Percentiles rank a stretch among this genome's conserved stretches.
Conservation (phyloP, 2,888 invertebrate species). For the Oxytorus armatus region DNA sequence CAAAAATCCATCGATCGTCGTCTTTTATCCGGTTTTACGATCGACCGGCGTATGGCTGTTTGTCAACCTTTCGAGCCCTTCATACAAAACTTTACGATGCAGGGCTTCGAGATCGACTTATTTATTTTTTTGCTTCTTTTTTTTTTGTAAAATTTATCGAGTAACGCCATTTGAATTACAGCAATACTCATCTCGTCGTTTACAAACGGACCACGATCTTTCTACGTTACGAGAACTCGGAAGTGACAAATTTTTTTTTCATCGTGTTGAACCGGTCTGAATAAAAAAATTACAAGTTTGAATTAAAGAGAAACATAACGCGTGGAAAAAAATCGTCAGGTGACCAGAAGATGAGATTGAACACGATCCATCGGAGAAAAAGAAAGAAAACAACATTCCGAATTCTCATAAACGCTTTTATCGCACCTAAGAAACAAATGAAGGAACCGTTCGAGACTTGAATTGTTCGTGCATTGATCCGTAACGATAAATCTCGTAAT, state of each 20-base stretch:
- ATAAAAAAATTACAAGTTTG: not conserved
- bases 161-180: slow-evolving; percentile 29
- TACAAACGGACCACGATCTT: slow-evolving; percentile 71
- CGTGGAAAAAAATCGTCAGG: not conserved
- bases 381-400: slow-evolving; percentile 56
- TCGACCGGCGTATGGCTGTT: slow-evolving; percentile 50
- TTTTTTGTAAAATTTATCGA: slow-evolving; percentile 44
- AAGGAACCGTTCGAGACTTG: slow-evolving; percentile 76
- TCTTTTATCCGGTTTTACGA: slow-evolving; percentile 46
- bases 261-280: not conserved
- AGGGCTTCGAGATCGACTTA: slow-evolving; percentile 44
- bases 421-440: slow-evolving; percentile 45
- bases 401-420: slow-evolving; percentile 66
- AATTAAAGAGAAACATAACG: too few species aligned
- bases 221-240: slow-evolving; percentile 71
- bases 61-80: slow-evolving; percentile 43
- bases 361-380: not conserved
- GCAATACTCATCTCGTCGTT: slow-evolving; percentile 30
- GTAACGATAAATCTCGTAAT: slow-evolving; percentile 64
- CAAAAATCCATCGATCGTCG: slow-evolving; percentile 72
- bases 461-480: slow-evolving; percentile 69
- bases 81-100: slow-evolving; percentile 55
- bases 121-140: not conserved
- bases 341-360: not conserved
- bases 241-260: slow-evolving; percentile 60